phyloP scores from a whole-genome alignment of 2,888 invertebrate genomes.

The Chrysolina americana region DNA sequence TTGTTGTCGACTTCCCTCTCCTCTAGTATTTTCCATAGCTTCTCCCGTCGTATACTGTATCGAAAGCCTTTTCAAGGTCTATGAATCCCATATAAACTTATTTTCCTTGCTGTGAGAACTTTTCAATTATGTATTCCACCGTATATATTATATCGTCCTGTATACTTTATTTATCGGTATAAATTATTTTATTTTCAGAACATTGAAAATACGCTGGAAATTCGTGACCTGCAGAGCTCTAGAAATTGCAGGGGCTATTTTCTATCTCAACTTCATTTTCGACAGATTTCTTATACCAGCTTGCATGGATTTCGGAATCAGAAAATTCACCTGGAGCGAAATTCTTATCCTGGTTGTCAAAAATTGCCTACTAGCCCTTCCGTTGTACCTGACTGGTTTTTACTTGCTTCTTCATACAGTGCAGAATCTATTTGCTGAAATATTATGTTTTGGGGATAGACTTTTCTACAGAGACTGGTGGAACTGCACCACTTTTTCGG shows the following conservation, averaged over 20 bases:
- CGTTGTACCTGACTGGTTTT: constrained; percentile 74
- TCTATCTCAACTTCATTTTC: constrained; percentile 86
- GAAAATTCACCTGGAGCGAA: constrained; percentile 68
- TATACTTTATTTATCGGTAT: too few species aligned
- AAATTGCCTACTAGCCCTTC: constrained; percentile 81
- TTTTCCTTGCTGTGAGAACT: too few species aligned
- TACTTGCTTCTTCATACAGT: constrained; percentile 92
- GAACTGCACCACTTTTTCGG: constrained; percentile 86
- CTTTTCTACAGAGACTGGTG: constrained; percentile 95
- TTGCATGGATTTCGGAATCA: constrained; percentile 76
- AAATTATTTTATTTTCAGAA: constrained; percentile 71
- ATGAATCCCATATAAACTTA: too few species aligned
- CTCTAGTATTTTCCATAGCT: too few species aligned
- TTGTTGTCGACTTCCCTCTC: too few species aligned
- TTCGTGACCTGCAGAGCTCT: constrained; percentile 78
- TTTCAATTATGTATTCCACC: too few species aligned
- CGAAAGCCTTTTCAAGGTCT: too few species aligned
- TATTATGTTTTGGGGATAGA: constrained; percentile 89
- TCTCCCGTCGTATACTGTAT: too few species aligned
- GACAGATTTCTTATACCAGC: constrained; percentile 82
- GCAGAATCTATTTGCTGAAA: constrained; percentile 92
- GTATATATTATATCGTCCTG: too few species aligned
- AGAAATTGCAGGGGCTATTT: constrained; percentile 85
- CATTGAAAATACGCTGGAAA: constrained; percentile 81
- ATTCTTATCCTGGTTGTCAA: constrained; percentile 78